Conservation (phyloP, 1,140 invertebrate genomes). For the Pseudoatta argentina region DNA sequence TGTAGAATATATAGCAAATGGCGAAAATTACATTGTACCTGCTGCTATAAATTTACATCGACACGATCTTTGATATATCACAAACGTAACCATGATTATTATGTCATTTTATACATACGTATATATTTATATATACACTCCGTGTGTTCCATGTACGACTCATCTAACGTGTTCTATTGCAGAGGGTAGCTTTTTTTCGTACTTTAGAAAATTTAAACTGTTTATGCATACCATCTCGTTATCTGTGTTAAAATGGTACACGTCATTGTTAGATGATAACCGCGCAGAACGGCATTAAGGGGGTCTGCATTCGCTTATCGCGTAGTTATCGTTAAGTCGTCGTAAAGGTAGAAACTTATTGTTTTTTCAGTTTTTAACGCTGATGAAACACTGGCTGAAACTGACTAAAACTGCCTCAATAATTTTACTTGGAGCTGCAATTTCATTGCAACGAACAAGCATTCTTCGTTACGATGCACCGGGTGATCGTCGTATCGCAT, state of each 20-base stretch:
- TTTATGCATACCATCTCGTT: conserved; percentile 14
- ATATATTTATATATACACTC: neutral
- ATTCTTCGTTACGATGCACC: neutral
- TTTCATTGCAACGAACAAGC: neutral
- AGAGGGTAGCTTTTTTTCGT: neutral
- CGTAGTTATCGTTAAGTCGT: conserved; percentile 27
- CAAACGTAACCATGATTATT: neutral
- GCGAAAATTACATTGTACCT: conserved; percentile 33
- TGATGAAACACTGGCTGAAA: no score
- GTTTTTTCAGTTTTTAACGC: neutral
- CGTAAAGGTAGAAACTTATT: neutral
- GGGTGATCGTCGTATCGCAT: neutral
- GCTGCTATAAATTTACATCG: conserved; percentile 17
- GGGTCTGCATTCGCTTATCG: conserved; percentile 17
- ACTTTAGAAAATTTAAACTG: neutral
- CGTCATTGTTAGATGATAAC: conserved; percentile 34
- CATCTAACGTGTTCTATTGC: neutral
- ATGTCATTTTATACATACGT: neutral
- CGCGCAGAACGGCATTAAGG: neutral
- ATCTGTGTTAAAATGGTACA: neutral
- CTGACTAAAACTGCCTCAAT: neutral
- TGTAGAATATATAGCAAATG: conserved; percentile 15
- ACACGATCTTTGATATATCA: neutral
- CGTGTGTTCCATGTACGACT: neutral
- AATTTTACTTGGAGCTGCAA: neutral